These are phyloP conservation scores for Graphium colonna DNA, from an alignment of 2,888 invertebrate genomes.

Conservation along the genomic window DNA sequence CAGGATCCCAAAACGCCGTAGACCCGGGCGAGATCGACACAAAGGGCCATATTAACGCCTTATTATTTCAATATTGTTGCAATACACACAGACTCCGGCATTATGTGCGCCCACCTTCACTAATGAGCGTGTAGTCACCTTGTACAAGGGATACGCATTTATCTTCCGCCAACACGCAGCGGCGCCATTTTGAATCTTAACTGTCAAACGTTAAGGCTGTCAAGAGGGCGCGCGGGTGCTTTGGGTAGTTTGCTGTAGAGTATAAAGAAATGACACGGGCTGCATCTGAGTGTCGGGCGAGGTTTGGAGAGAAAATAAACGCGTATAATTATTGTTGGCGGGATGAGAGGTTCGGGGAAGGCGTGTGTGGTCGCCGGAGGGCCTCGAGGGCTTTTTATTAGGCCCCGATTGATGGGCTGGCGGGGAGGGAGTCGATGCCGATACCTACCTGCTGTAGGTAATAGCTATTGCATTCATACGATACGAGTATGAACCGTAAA, in stretches of 20 bases:
- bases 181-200: slow-evolving; percentile 38
- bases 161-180: slow-evolving; percentile 17
- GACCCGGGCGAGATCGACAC: slow-evolving; percentile 30
- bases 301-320: slow-evolving; percentile 73
- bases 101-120: slow-evolving; percentile 63
- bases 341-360: slow-evolving; percentile 55
- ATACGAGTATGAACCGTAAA: too few species aligned
- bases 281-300: slow-evolving; percentile 62
- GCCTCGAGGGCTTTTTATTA: slow-evolving; percentile 56
- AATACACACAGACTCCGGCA: slow-evolving; percentile 56
- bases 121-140: slow-evolving; percentile 75
- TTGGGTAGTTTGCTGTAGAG: slow-evolving; percentile 35
- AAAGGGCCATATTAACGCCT: slow-evolving; percentile 66
- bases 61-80: slow-evolving; percentile 77
- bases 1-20: neutral
- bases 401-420: slow-evolving; percentile 38
- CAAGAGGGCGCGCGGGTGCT: slow-evolving; percentile 16
- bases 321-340: slow-evolving; percentile 63
- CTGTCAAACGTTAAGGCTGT: slow-evolving; percentile 13
- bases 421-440: slow-evolving; percentile 18
- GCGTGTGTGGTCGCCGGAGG: slow-evolving; percentile 42
- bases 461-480: too few species aligned
- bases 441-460: neutral
- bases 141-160: slow-evolving; percentile 35
- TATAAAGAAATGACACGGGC: slow-evolving; percentile 68